phyloP scores from a whole-genome alignment of 2,888 invertebrate species.

The Hecatera dysodea region DNA sequence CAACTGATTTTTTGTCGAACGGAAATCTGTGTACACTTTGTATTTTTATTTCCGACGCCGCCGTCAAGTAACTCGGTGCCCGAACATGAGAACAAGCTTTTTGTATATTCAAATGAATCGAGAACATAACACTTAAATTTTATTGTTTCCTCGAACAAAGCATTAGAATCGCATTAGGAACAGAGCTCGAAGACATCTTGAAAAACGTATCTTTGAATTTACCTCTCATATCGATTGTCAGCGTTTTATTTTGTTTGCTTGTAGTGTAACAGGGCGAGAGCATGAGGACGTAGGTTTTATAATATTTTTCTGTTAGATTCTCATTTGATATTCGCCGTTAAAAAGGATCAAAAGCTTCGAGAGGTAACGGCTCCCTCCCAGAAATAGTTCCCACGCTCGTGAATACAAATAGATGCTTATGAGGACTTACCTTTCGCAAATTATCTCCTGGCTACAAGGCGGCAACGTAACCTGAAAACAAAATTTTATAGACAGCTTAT shows the following conservation, averaged over 20 bases:
- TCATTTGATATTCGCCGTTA: conserved; percentile 65
- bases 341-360: conserved; percentile 68
- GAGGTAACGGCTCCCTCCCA: conserved; percentile 56
- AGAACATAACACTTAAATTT: conserved; percentile 71
- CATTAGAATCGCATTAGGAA: conserved; percentile 70
- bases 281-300: conserved; percentile 36
- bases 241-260: conserved; percentile 64
- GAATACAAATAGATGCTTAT: conserved; percentile 85
- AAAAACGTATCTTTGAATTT: conserved; percentile 65
- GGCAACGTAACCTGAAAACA: conserved; percentile 86
- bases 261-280: conserved; percentile 46
- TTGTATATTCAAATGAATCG: conserved; percentile 69
- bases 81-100: conserved; percentile 63
- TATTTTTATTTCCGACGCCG: conserved; percentile 67
- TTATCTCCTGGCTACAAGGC: conserved; percentile 83
- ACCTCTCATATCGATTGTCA: conserved; percentile 65
- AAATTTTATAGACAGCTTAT: conserved; percentile 79
- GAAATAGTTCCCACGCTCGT: conserved; percentile 72
- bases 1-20: conserved; percentile 71
- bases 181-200: conserved; percentile 55
- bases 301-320: conserved; percentile 59
- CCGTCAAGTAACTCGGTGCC: conserved; percentile 42
- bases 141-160: conserved; percentile 68
- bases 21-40: conserved; percentile 60
- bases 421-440: conserved; percentile 87